Base-by-base conservation (phyloP, 2,888 invertebrate genomes). In the Platycheirus albimanus region DNA sequence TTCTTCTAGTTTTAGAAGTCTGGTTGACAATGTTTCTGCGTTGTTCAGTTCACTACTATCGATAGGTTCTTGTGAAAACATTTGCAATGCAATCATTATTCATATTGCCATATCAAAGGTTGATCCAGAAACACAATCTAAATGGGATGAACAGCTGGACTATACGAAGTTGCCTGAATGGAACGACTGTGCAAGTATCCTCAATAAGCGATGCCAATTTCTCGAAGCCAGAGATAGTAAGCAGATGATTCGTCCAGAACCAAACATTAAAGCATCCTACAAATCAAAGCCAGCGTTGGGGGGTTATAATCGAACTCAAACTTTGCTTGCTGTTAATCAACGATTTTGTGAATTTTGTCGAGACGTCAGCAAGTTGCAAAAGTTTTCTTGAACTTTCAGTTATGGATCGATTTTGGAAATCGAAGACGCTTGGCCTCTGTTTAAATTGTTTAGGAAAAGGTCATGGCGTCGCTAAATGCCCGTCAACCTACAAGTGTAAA, bases 61-160 rank as follows among this genome's bases (percentile, higher is more conserved):
- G 28, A 33, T 76, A 45, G 61, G 52, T 10, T 63, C 63, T 10
- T 45, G 45, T 13, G 49, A 70, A 52, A 66, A 81, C 8, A 76
- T 81, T 15, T 43, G 49, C n/a, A n/a, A n/a, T n/a, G n/a, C n/a
- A n/a, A n/a, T n/a, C n/a, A n/a, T n/a, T n/a, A n/a, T n/a, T n/a
- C n/a, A n/a, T n/a, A n/a, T n/a, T n/a, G n/a, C n/a, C n/a, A n/a
- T n/a, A n/a, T n/a, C n/a, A n/a, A n/a, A n/a, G n/a, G n/a, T n/a
- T n/a, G n/a, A n/a, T n/a, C n/a, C n/a, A n/a, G n/a, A n/a, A n/a
- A n/a, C n/a, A n/a, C n/a, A n/a, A n/a, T n/a, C n/a, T n/a, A n/a
- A n/a, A n/a, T n/a, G n/a, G n/a, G n/a, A n/a, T n/a, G n/a, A n/a
- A n/a, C n/a, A n/a, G n/a, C n/a, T n/a, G n/a, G n/a, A n/a, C n/a